Evolutionary conservation across 2,797 vertebrate genomes (phyloP).

Genomic region (Sebastes itinus): DNA sequence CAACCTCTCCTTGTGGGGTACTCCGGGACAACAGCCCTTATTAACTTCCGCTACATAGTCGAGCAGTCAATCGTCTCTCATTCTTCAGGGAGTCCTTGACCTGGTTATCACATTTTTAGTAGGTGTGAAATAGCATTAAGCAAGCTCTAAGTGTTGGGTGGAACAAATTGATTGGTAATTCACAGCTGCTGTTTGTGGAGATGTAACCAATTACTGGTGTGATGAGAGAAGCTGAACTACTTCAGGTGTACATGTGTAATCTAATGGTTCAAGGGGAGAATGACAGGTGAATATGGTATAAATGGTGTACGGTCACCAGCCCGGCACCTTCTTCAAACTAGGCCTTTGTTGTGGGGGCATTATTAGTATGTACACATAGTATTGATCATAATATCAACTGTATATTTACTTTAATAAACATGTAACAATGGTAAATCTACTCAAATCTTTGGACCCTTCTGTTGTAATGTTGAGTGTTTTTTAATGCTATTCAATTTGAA

Average conservation of each 20-base stretch:
- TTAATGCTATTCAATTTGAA: background rate
- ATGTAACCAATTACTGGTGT: slow-evolving; percentile 35
- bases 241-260: background rate
- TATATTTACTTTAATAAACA: background rate
- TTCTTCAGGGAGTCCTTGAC: slow-evolving; percentile 59
- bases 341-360: background rate
- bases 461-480: background rate
- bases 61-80: slow-evolving; percentile 37
- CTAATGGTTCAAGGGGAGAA: background rate
- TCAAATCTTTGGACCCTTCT: background rate
- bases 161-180: slow-evolving; percentile 26
- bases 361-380: background rate
- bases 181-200: slow-evolving; percentile 22
- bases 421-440: background rate
- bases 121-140: slow-evolving; percentile 50
- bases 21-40: slow-evolving; percentile 18
- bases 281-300: background rate
- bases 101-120: slow-evolving; percentile 56
- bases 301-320: background rate
- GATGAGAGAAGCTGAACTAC: slow-evolving; percentile 12
- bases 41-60: slow-evolving; percentile 42
- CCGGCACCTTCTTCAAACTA: background rate
- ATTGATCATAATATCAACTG: background rate
- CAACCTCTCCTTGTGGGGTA: slow-evolving; percentile 18
- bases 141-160: slow-evolving; percentile 3